Percentiles rank a stretch among this genome's conserved stretches.
Evolutionary conservation across 2,113 vertebrate genomes (phyloP).

Genomic region (Alouatta palliata): DNA sequence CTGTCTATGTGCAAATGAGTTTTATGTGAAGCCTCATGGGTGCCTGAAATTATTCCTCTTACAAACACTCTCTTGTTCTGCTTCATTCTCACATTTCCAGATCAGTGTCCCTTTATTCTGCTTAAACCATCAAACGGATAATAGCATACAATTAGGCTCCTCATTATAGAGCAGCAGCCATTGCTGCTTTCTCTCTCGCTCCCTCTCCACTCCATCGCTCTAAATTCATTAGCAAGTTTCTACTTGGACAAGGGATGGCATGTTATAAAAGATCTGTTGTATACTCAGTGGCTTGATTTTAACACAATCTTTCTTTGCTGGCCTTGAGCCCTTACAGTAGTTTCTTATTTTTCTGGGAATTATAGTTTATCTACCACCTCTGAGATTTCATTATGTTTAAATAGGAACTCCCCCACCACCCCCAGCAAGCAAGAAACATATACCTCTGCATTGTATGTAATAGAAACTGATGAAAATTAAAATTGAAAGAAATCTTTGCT

Average conservation of each 20-base stretch:
- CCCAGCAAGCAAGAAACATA: neutral
- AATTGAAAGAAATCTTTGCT: neutral
- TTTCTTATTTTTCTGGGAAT: neutral
- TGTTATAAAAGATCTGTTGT: neutral
- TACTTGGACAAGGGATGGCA: neutral
- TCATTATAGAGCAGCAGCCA: neutral
- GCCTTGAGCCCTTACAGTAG: neutral
- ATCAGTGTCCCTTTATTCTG: constrained; percentile 55
- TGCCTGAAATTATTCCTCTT: constrained; percentile 39
- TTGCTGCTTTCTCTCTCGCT: neutral
- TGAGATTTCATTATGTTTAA: constrained; percentile 9
- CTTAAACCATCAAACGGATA: constrained; percentile 58
- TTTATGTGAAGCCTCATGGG: neutral
- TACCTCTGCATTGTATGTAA: no score
- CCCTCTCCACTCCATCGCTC: neutral
- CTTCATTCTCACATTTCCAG: constrained; percentile 43
- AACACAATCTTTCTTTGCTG: neutral
- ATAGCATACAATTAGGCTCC: constrained; percentile 51
- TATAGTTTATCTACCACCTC: neutral
- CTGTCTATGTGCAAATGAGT: constrained; percentile 51
- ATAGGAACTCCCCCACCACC: neutral
- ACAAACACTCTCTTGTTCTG: constrained; percentile 45
- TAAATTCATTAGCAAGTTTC: constrained; percentile 18
- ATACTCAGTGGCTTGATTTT: neutral
- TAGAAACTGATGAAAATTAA: neutral